Conservation (phyloP, 2,797 vertebrate genomes). For the Falco columbarius region DNA sequence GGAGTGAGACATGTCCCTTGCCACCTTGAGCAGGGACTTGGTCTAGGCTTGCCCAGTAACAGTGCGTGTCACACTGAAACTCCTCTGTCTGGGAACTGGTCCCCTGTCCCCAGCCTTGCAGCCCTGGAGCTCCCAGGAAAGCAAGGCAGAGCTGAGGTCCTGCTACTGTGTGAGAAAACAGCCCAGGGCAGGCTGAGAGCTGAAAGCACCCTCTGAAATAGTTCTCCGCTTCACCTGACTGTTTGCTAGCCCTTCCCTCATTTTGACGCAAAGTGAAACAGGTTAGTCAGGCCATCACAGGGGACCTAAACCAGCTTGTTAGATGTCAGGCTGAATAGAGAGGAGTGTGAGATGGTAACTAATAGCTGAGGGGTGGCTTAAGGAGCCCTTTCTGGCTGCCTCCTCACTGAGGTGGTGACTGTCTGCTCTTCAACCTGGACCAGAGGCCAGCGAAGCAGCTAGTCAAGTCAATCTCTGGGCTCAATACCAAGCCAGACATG, state of each 20-base stretch:
- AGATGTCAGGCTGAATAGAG: not conserved
- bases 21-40: not conserved
- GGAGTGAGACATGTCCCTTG: not conserved
- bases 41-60: not conserved
- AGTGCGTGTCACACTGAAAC: not conserved
- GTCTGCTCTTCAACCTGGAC: not conserved
- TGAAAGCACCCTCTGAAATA: not conserved
- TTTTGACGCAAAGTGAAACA: not conserved
- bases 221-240: not conserved
- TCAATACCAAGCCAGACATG: not conserved
- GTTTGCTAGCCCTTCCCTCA: not conserved
- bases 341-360: not conserved
- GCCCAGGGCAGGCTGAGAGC: not conserved
- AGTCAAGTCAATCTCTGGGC: not conserved
- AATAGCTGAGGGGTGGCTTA: not conserved
- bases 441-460: not conserved
- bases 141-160: not conserved
- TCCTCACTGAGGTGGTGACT: not conserved
- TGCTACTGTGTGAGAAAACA: accelerated
- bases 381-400: not conserved
- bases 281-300: not conserved
- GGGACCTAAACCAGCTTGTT: not conserved
- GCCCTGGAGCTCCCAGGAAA: not conserved
- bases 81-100: not conserved
- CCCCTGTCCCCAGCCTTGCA: accelerated